phyloP scores from a whole-genome alignment of 2,888 invertebrate genomes.

The Drosophila sordidula region DNA sequence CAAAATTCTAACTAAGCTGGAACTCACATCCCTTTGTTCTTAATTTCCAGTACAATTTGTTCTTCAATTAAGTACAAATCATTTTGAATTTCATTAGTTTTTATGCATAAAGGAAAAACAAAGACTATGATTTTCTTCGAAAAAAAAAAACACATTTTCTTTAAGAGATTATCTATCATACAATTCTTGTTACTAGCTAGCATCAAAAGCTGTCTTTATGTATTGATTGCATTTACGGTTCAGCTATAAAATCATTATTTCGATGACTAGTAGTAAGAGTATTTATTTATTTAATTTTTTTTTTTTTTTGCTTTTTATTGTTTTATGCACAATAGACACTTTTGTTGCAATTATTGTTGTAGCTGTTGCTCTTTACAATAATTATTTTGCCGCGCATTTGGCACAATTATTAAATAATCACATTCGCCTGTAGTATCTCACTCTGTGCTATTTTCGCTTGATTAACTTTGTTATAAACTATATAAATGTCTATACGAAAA shows the following conservation, averaged over 20 bases:
- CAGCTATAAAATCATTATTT: neutral
- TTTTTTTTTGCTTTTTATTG: slow-evolving; percentile 48
- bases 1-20: too few species aligned
- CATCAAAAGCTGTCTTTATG: slow-evolving; percentile 6
- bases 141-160: neutral
- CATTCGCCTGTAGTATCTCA: slow-evolving; percentile 59
- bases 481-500: slow-evolving; percentile 32
- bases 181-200: neutral
- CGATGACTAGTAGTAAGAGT: slow-evolving; percentile 15
- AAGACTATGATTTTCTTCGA: neutral
- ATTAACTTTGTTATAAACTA: slow-evolving; percentile 71
- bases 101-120: too few species aligned
- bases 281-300: slow-evolving; percentile 17
- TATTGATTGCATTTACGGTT: neutral
- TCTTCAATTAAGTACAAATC: too few species aligned
- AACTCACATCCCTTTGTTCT: too few species aligned
- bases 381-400: slow-evolving; percentile 76
- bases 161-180: neutral
- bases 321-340: slow-evolving; percentile 51
- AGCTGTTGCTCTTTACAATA: slow-evolving; percentile 37
- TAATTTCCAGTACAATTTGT: too few species aligned
- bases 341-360: slow-evolving; percentile 32
- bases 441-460: slow-evolving; percentile 74
- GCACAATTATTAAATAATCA: slow-evolving; percentile 79
- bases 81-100: too few species aligned